A percentile compares a stretch with the other conserved stretches of the same genome.
Evolutionary conservation across 2,888 invertebrate genomes (phyloP).

Genomic region (Trypoxylon attenuatum): DNA sequence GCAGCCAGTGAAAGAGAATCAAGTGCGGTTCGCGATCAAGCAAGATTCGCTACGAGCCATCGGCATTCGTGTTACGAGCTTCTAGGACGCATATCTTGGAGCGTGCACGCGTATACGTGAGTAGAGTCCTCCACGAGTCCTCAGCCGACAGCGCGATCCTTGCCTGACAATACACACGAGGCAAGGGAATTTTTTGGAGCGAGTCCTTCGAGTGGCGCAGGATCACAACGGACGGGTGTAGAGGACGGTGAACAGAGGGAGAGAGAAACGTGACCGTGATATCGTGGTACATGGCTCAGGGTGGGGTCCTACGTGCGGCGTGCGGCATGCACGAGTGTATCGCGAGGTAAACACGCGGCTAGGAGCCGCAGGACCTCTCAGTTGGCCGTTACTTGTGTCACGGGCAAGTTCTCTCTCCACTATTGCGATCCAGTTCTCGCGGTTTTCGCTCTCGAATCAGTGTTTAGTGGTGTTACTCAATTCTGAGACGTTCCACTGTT

Average conservation of each 20-base stretch:
- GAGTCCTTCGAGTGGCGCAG: neutral
- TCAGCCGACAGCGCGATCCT: neutral
- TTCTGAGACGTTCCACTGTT: neutral
- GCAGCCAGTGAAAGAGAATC: conserved; percentile 38
- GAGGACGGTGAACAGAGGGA: neutral
- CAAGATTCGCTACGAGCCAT: conserved; percentile 18
- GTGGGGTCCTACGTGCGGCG: conserved; percentile 41
- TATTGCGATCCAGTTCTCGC: no score
- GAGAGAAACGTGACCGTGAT: no score
- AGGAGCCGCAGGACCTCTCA: conserved; percentile 23
- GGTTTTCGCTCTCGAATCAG: no score
- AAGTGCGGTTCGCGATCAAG: conserved; percentile 13
- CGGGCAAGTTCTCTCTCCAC: conserved; percentile 34
- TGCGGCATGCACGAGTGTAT: no score
- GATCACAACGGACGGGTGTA: neutral
- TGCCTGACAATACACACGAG: conserved; percentile 15
- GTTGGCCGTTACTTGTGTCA: conserved; percentile 34
- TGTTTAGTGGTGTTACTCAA: neutral
- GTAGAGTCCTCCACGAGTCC: conserved; percentile 39
- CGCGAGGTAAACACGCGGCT: conserved; percentile 36
- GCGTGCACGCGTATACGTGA: conserved; percentile 49
- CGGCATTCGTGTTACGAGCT: neutral
- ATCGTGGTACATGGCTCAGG: no score
- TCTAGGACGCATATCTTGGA: conserved; percentile 30
- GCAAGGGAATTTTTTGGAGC: conserved; percentile 22